phyloP scores from a whole-genome alignment of 2,888 invertebrate genomes.

The Melinaea marsaeus region DNA sequence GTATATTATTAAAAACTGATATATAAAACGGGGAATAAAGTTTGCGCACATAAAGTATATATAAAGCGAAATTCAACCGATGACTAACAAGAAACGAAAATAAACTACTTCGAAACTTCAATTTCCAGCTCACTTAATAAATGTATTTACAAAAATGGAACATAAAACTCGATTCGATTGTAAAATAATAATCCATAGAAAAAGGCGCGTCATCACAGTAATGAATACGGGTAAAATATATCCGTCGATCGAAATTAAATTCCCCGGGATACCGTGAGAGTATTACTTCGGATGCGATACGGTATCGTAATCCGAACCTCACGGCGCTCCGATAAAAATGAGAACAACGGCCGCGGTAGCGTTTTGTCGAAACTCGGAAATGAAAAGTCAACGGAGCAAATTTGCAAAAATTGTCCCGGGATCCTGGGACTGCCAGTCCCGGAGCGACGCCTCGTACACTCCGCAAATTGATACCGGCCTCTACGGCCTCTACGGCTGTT shows the following conservation, averaged over 20 bases:
- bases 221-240: slow-evolving; percentile 28
- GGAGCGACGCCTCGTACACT: slow-evolving; percentile 14
- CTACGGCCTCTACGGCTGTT: background rate
- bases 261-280: slow-evolving; percentile 16
- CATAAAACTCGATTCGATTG: slow-evolving; percentile 15
- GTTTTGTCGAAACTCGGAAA: slow-evolving; percentile 36
- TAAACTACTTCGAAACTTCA: background rate
- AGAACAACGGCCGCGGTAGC: slow-evolving; percentile 18
- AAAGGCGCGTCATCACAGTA: slow-evolving; percentile 25
- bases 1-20: no score
- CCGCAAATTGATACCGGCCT: slow-evolving; percentile 22
- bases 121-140: slow-evolving; percentile 3
- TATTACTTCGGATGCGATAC: slow-evolving; percentile 16
- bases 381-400: slow-evolving; percentile 55
- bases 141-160: slow-evolving; percentile 1
- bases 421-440: slow-evolving; percentile 27
- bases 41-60: no score
- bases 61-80: no score
- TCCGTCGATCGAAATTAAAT: slow-evolving; percentile 29
- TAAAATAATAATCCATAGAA: slow-evolving; percentile 24
- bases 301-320: slow-evolving; percentile 19
- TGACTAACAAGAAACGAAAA: background rate
- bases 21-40: no score
- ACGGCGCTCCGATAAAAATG: slow-evolving; percentile 12
- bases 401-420: slow-evolving; percentile 61